Evolutionary conservation across 2,113 vertebrate genomes (phyloP).

Genomic region (Centropus unirufus): DNA sequence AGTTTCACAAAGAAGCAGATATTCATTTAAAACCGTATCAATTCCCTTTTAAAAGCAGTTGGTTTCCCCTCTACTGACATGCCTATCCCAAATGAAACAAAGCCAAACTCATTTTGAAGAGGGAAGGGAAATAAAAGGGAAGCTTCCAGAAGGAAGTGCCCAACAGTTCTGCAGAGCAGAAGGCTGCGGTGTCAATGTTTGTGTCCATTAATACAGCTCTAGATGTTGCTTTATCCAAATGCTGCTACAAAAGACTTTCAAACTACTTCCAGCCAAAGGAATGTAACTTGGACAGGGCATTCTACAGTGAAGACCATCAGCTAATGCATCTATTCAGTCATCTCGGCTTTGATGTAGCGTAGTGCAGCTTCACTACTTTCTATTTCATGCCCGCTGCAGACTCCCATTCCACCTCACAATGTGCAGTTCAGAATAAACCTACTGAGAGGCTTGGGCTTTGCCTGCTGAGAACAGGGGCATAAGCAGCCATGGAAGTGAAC

Average conservation of each 20-base stretch:
- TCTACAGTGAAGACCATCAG: background rate
- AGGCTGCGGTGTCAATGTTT: background rate
- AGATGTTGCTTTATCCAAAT: background rate
- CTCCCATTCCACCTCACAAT: background rate
- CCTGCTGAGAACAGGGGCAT: background rate
- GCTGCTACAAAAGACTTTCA: conserved; percentile 45
- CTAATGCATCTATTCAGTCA: background rate
- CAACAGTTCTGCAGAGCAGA: background rate
- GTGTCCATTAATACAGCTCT: conserved; percentile 45
- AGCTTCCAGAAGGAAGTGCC: conserved; percentile 2
- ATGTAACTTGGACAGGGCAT: background rate
- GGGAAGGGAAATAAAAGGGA: accelerated
- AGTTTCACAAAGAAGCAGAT: background rate
- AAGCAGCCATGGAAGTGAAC: background rate
- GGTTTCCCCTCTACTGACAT: background rate
- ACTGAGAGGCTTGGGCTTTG: background rate
- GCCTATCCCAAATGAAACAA: background rate
- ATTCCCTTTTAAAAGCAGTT: conserved; percentile 19
- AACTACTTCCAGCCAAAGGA: conserved; percentile 45
- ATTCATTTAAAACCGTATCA: background rate
- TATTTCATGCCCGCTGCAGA: background rate
- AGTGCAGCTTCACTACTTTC: background rate
- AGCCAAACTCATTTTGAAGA: background rate
- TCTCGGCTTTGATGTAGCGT: background rate
- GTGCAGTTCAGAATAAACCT: background rate